Evolutionary conservation across 2,113 vertebrate genomes (phyloP), one percentile per base, ranked within the genome.

Genomic region (Puffinus mauretanicus): DNA sequence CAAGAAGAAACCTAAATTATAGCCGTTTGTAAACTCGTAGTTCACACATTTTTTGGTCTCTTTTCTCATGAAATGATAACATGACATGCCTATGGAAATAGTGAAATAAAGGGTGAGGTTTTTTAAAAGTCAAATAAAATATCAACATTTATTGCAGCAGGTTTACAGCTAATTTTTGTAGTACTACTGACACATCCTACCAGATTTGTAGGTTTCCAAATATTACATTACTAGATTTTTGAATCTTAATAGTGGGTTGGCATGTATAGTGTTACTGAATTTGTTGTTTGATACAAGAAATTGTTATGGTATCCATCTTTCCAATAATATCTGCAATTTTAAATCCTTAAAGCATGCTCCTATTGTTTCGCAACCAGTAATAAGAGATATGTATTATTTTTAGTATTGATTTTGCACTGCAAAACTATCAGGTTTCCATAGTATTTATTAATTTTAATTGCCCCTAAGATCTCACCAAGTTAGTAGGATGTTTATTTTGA

Each of bases 241-340:
- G 32, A 89, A 72, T 89, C 47, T 75, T 76, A 42, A 64, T 84
- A 93, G 36, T 29, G 60, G 42, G 27, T 84, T 92, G 86, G 44
- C 36, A 55, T 76, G 67, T n/a, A 58, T 60, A 70, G 22, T 66
- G 16, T 79, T 85, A 93, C 90, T 57, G 78, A 95, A 90, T 93
- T 95, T 94, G 60, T 80, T 92, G 84, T 96, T 96, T 94, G 78
- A 93, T 83, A 92, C 92, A 69, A 81, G 75, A 95, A 94, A 93
- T 94, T 85, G 82, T 94, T 96, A 90, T 30, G 26, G 42, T 96
- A 93, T 94, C 67, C 96, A 77, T 94, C 96, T 97, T 93, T 95
- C 91, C 73, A 96, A 97, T 96, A 97, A 88, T 90, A 95, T 92
- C 62, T 92, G 49, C 82, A 95, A 96, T 96, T 97, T 97, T 49